Evolutionary conservation across 2,113 vertebrate genomes (phyloP).

Genomic region (Gorsachius goisagi): DNA sequence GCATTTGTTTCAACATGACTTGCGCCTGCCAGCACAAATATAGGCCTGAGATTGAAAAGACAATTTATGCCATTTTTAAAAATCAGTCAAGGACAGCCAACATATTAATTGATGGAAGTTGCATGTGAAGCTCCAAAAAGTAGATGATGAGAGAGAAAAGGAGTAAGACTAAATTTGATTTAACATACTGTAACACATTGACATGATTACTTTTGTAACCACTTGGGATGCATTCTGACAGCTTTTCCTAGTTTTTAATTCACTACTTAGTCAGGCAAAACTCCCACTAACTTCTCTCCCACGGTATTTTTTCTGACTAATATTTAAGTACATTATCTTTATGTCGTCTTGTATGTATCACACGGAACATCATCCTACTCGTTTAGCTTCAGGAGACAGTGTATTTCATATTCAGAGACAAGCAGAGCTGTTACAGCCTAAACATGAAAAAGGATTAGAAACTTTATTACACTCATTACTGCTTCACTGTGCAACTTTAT

Average conservation of each 20-base stretch:
- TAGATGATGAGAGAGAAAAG: background rate
- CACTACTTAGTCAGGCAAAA: slow-evolving; percentile 4
- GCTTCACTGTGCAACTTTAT: background rate
- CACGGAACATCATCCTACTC: background rate
- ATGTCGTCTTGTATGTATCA: background rate
- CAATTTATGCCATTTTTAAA: background rate
- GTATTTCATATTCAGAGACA: background rate
- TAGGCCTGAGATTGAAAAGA: background rate
- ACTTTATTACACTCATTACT: background rate
- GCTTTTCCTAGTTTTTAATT: slow-evolving; percentile 2
- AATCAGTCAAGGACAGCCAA: background rate
- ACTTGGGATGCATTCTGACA: background rate
- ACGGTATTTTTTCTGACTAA: slow-evolving; percentile 2
- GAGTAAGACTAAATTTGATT: background rate
- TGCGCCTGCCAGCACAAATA: background rate
- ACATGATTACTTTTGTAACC: background rate
- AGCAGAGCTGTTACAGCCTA: background rate
- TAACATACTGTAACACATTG: background rate
- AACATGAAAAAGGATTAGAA: slow-evolving; percentile 10
- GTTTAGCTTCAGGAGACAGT: slow-evolving; percentile 17
- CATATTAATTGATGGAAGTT: background rate
- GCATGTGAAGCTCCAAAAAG: background rate
- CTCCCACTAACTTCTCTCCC: background rate
- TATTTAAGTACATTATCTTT: background rate
- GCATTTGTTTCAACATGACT: background rate